Conservation (phyloP, 2,888 invertebrate genomes). For the Cheilosia variabilis region DNA sequence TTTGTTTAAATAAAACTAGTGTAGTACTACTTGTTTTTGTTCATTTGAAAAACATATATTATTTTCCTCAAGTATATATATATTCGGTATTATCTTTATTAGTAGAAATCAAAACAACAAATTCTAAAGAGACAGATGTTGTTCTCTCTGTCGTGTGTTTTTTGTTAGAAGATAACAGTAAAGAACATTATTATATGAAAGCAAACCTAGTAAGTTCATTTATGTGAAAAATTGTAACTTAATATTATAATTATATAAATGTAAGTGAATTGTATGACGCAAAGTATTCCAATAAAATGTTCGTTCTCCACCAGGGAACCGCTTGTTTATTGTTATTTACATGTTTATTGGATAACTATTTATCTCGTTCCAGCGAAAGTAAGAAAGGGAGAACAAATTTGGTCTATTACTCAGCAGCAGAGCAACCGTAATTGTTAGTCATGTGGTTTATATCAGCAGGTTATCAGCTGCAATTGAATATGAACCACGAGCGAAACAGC, state of each 20-base stretch:
- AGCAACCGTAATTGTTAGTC: slow-evolving; percentile 6
- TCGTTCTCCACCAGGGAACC: slow-evolving; percentile 77
- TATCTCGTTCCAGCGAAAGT: neutral
- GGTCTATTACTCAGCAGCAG: neutral
- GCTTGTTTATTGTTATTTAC: slow-evolving; percentile 39
- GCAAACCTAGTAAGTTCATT: slow-evolving; percentile 53
- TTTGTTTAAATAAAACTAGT: slow-evolving; percentile 24
- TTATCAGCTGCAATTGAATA: slow-evolving; percentile 19
- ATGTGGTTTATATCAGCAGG: slow-evolving; percentile 45
- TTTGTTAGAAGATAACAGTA: slow-evolving; percentile 11
- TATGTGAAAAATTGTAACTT: slow-evolving; percentile 61
- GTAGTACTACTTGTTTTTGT: slow-evolving; percentile 29
- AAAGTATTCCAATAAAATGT: slow-evolving; percentile 78
- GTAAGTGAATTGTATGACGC: slow-evolving; percentile 75
- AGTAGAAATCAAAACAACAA: slow-evolving; percentile 22
- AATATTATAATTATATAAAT: slow-evolving; percentile 70
- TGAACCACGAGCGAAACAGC: neutral
- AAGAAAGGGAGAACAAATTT: neutral
- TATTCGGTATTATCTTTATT: slow-evolving; percentile 54
- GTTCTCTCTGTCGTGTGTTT: slow-evolving; percentile 21
- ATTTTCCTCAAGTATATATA: slow-evolving; percentile 14
- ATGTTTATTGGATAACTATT: neutral
- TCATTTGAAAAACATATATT: slow-evolving; percentile 4
- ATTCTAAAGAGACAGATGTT: slow-evolving; percentile 22
- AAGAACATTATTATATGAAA: slow-evolving; percentile 43